Base-by-base conservation (phyloP, 2,888 invertebrate species). In the Tachina lurida region DNA sequence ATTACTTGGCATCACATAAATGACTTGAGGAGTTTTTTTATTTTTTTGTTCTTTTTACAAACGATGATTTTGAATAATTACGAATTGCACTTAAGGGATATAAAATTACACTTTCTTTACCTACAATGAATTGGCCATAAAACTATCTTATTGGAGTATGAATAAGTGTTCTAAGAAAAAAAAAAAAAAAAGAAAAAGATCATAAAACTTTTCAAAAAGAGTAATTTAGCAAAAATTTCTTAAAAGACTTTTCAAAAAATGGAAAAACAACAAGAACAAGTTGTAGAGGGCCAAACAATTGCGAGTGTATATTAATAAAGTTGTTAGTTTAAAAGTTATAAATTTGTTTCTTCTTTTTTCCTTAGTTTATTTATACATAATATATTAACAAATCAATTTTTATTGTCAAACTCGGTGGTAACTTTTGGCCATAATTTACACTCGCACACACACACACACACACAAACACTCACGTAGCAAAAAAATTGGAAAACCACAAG, bases 1-100 rank as follows among this genome's bases (percentile, higher is more conserved):
- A 67, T 68, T 52, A 49, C 49, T 49, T 22, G 5, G 22, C 19
- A 31, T 47, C 73, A 10, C 47, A 60, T 15, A 62, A 31, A 31
- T 58, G 71, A 49, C 43, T 75, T 22, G 10, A 70, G 63, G 7
- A 52, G 13, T 70, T 74, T 56, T 12, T 52, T 82, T 39, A 71
- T n/a, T 22, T 17, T 15, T 13, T 52, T 43, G 10, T 43, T 63
- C 8, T 8, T 22, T 54, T 9, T 39, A 8, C 67, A 88, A 89
- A 89, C 90, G 90, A 82, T 74, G 77, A 83, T 86, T 86, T 90
- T 91, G 91, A 91, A 90, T 91, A 91, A 91, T 91, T 91, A 89
- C 91, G 88, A 88, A 87, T 81, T 87, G 90, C 89, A 91, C 90
- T 91, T 90, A 91, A 90, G 73, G 49, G 43, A 76, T 76, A 77